phyloP scores from a whole-genome alignment of 2,113 vertebrate species.

The Ophiodon elongatus region DNA sequence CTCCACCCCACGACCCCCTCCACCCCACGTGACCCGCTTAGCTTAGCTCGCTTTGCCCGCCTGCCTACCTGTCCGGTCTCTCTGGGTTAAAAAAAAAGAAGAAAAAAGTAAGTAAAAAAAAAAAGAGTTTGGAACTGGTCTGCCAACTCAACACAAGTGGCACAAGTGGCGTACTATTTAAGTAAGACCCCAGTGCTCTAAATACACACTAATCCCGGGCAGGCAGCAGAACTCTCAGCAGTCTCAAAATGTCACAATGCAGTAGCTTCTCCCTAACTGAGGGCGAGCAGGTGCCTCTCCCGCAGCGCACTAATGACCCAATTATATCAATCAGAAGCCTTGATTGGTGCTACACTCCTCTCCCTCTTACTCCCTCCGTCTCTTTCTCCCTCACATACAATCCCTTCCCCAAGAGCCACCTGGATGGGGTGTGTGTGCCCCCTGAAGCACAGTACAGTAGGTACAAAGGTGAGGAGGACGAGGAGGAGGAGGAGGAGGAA shows the following conservation, averaged over 20 bases:
- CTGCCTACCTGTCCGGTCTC: neutral
- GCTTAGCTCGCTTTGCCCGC: neutral
- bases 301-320: conserved; percentile 84
- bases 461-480: conserved; percentile 62
- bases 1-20: too few species aligned
- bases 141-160: conserved; percentile 37
- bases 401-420: conserved; percentile 72
- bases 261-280: conserved; percentile 77
- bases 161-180: conserved; percentile 66
- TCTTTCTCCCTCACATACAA: conserved; percentile 40
- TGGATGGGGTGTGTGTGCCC: conserved; percentile 68
- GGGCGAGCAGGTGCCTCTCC: conserved; percentile 84
- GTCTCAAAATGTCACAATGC: conserved; percentile 80
- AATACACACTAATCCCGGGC: conserved; percentile 73
- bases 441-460: conserved; percentile 67
- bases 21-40: conserved; percentile 18
- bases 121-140: neutral
- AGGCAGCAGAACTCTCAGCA: conserved; percentile 72
- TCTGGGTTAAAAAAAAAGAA: too few species aligned
- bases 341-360: conserved; percentile 80
- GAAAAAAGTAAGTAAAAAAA: neutral
- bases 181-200: conserved; percentile 72
- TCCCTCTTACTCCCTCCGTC: conserved; percentile 52
- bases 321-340: conserved; percentile 86
- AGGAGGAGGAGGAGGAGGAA: conserved; percentile 22